These are phyloP conservation scores for Helleia helle DNA, from an alignment of 2,888 invertebrate species.

Conservation along the genomic window DNA sequence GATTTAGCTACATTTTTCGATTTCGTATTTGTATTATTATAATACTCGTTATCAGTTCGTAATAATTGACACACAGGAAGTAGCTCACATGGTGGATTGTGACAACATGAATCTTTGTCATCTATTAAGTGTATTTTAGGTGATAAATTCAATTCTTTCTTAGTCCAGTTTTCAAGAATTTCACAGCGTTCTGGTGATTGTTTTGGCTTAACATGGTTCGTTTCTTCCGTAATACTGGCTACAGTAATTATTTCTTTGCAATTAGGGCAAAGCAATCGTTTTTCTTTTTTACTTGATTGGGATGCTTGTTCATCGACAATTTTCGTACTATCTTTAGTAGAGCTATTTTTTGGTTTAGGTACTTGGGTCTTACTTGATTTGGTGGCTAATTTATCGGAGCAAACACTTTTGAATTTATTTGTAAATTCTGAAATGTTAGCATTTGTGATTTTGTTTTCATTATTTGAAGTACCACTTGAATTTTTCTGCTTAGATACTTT, in stretches of 20 bases:
- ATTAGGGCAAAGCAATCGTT: neutral
- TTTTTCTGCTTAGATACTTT: constrained; percentile 24
- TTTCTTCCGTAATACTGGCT: neutral
- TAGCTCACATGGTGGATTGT: constrained; percentile 49
- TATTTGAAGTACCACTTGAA: constrained; percentile 22
- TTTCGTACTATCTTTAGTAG: neutral
- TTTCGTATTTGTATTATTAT: constrained; percentile 26
- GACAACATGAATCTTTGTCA: constrained; percentile 35
- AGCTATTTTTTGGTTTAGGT: neutral
- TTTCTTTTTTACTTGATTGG: neutral
- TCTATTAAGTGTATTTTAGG: constrained; percentile 16
- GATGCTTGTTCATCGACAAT: no score
- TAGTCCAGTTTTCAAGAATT: constrained; percentile 10
- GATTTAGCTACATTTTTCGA: constrained; percentile 26
- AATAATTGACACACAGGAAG: constrained; percentile 52
- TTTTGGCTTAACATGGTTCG: neutral
- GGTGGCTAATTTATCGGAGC: neutral
- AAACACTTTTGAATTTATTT: neutral
- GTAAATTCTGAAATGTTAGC: constrained; percentile 20
- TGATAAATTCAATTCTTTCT: constrained; percentile 15
- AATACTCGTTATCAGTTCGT: constrained; percentile 32
- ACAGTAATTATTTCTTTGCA: neutral
- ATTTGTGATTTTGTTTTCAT: constrained; percentile 34
- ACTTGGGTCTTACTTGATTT: no score
- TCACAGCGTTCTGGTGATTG: neutral